Evolutionary conservation across 2,888 invertebrate species (phyloP), one percentile per base, ranked within the genome.

Genomic region (Sphecodes monilicornis): DNA sequence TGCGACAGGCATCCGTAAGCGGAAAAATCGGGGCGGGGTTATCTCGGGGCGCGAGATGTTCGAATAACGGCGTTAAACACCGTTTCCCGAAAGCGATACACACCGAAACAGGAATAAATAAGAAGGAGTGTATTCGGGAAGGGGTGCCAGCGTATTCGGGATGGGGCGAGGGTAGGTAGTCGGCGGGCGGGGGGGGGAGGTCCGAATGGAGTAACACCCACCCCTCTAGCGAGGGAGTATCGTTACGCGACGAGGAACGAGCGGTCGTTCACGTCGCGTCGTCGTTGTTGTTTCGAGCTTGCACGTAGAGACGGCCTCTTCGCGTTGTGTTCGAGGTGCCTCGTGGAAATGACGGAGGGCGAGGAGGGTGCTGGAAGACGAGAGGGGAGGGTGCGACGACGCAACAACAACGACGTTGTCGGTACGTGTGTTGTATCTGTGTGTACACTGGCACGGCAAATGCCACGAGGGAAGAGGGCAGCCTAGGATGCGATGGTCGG

Each of bases 221-320:
- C 83, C 73, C 75, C 22, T 29, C 6, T 69, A 22, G 26, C 50
- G 50, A 50, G 22, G 50, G 18, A 50, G 84, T 80, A 78, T 85
- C 87, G 85, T 89, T 88, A 88, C 79, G 80, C 84, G 80, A 81
- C 78, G 72, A 85, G 80, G 72, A 82, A 80, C 74, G 73, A 79
- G 80, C 83, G 88, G 80, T 88, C 88, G 88, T 89, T 89, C 86
- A 84, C 79, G 86, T 89, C 84, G 84, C 84, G 80, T 32, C 75
- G 64, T 74, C 80, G 84, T 83, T 66, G 80, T 66, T 46, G 64
- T 36, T 71, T 60, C 60, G 60, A 60, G 60, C 60, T 26, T 29
- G 60, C 60, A 50, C 50, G 50, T 50, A 50, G 50, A 50, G 50
- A 50, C 50, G 50, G 22, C 22, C 50, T 10, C n/a, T n/a, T n/a